Base-by-base conservation (phyloP, 1,140 invertebrate species). In the Drosophila pseudoobscura region DNA sequence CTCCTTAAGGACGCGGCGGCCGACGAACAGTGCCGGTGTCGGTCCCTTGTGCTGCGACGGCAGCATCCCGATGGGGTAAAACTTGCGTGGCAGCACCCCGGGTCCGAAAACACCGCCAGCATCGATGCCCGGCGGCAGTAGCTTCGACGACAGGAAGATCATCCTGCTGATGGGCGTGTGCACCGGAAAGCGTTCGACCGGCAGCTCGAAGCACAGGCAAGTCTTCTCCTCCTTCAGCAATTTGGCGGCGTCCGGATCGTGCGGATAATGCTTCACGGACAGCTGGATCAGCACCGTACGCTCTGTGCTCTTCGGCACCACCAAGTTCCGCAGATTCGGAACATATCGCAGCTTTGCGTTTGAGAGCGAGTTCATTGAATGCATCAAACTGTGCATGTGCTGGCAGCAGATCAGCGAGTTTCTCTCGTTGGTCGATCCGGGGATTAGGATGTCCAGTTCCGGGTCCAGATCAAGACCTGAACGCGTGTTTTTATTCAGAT, bases 21-120 rank as follows among this genome's bases (percentile, higher is more conserved):
- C 77, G 3, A 79, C 56, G 6, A 79, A 79, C 6, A 79, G 29
- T 0, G 76, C 20, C 11, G 77, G 77, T 11, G 78, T 80, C 3
- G 11, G 50, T 0, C 78, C 72, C 35, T 31, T 26, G 11, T 73
- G 44, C 1, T 56, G n/a, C 9, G 15, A 0, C 0, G 8, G 9
- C n/a, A 80, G 4, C 60, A 80, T 1, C 0, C 57, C 60, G 0
- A 8, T 0, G 5, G 78, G 78, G 62, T 80, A 80, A 3, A 11
- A 66, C 3, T 62, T 55, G 5, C 43, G 68, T 1, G 59, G 13
- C 9, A 80, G 17, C 0, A 60, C 64, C 0, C 77, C 71, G 0
- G 31, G 6, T 0, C 13, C 44, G 9, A 65, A 80, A 0, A 80
- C 56, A 1, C 64, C 77, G 17, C 56, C 77, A 0, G 77, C 77